phyloP scores from a whole-genome alignment of 2,113 vertebrate species.

The Notiomystis cincta region DNA sequence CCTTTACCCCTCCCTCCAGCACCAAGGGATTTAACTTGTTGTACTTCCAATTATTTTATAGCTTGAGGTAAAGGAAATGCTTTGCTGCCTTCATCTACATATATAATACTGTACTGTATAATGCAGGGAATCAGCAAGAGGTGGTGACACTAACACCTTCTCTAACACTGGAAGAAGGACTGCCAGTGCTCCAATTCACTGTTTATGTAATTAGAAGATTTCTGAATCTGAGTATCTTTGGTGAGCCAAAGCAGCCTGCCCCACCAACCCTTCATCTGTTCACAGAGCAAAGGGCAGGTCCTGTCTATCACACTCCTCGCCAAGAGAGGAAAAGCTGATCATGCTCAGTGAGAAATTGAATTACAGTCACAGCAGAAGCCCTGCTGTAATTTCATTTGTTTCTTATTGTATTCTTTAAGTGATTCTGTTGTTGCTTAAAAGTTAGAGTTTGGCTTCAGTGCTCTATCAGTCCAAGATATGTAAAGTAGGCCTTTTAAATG shows the following conservation, averaged over 20 bases:
- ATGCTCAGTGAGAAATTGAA: neutral
- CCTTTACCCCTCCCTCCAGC: neutral
- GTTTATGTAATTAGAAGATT: neutral
- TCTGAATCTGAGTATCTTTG: neutral
- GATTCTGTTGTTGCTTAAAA: neutral
- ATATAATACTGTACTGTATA: neutral
- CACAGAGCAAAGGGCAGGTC: neutral
- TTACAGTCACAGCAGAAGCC: neutral
- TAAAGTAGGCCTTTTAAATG: neutral
- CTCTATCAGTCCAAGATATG: neutral
- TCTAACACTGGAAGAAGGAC: neutral
- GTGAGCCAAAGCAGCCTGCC: neutral
- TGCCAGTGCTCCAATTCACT: neutral
- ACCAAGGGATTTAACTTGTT: neutral
- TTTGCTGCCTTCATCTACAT: neutral
- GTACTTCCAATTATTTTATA: neutral
- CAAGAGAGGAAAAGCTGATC: neutral
- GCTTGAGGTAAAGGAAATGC: neutral
- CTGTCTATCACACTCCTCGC: rapidly evolving
- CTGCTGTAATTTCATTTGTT: neutral
- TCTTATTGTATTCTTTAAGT: neutral
- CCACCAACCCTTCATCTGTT: neutral
- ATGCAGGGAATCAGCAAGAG: neutral
- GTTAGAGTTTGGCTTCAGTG: neutral
- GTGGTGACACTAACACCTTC: neutral